phyloP scores from a whole-genome alignment of 2,113 vertebrate species.

The Epinephelus moara region DNA sequence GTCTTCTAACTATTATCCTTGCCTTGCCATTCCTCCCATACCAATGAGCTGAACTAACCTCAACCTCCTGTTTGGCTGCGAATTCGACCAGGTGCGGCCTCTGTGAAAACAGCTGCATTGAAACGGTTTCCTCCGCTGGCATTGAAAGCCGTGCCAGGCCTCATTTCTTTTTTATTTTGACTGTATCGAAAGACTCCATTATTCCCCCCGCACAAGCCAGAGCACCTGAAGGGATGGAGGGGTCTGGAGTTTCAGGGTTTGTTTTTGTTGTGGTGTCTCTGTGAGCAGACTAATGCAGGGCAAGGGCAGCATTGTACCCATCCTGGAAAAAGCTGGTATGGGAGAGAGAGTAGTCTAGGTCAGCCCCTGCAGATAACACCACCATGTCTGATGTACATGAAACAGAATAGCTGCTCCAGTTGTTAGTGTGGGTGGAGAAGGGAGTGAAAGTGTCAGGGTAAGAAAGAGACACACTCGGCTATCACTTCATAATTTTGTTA shows the following conservation, averaged over 20 bases:
- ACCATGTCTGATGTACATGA: conserved; percentile 74
- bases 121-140: conserved; percentile 64
- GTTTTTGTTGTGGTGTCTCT: conserved; percentile 64
- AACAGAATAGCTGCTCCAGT: conserved; percentile 69
- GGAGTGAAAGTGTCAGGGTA: conserved; percentile 36
- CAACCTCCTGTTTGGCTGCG: conserved; percentile 60
- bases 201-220: conserved; percentile 46
- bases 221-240: conserved; percentile 55
- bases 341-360: conserved; percentile 61
- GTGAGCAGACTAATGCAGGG: conserved; percentile 73
- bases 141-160: conserved; percentile 55
- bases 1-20: conserved; percentile 30
- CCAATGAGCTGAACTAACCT: conserved; percentile 65
- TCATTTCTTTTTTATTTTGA: conserved; percentile 62
- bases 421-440: conserved; percentile 61
- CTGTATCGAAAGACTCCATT: conserved; percentile 76
- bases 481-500: conserved; percentile 55
- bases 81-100: conserved; percentile 72
- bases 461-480: conserved; percentile 51
- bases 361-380: conserved; percentile 63
- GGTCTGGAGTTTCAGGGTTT: conserved; percentile 69
- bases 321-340: conserved; percentile 54
- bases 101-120: conserved; percentile 77
- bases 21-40: conserved; percentile 33
- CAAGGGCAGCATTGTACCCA: conserved; percentile 56